Evolutionary conservation across 2,888 invertebrate genomes (phyloP), one percentile per base, ranked within the genome.

Genomic region (Drosophila birchii): DNA sequence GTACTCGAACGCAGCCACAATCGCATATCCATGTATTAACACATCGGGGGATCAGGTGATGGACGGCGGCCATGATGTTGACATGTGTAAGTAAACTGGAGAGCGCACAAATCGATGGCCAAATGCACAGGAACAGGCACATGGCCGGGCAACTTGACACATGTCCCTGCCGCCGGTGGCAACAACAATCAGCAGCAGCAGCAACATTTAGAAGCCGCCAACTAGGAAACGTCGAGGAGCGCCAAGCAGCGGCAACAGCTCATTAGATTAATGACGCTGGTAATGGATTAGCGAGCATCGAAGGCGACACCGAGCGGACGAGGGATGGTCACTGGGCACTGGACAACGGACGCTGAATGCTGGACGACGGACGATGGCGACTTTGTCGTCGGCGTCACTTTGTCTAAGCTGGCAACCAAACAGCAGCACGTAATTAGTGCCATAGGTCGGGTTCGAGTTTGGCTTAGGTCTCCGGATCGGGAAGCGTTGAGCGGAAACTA

Each of bases 181-280:
- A 56, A 60, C 74, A 56, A 44, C 57, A 58, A 57, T 29, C 34
- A 51, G 39, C 60, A 60, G 39, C 57, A 39, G 29, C 9, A 63
- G 32, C 59, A 56, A 29, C 74, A 70, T 47, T 60, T 47, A 73
- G 47, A 78, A 73, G 36, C 36, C 51, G 51, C 36, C 51, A 53
- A 53, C 51, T 53, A 53, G 51, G 51, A 53, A 53, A 16, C 63
- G 54, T 29, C 36, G 45, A 41, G 41, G 26, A 57, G 49, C 47
- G 39, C 5, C 14, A 9, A 34, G 14, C 34, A 51, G 32, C 49
- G 73, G 56, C 67, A 78, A 53, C 71, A 83, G 80, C 86, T 89
- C 86, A 89, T 87, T 87, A 87, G 89, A 87, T 87, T 87, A 87
- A 87, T 87, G 86, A 88, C 86, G 66, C 72, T 83, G 84, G 88